Evolutionary conservation across 1,140 invertebrate genomes (phyloP), one percentile per base, ranked within the genome.

Genomic region (Metaphire vulgaris): DNA sequence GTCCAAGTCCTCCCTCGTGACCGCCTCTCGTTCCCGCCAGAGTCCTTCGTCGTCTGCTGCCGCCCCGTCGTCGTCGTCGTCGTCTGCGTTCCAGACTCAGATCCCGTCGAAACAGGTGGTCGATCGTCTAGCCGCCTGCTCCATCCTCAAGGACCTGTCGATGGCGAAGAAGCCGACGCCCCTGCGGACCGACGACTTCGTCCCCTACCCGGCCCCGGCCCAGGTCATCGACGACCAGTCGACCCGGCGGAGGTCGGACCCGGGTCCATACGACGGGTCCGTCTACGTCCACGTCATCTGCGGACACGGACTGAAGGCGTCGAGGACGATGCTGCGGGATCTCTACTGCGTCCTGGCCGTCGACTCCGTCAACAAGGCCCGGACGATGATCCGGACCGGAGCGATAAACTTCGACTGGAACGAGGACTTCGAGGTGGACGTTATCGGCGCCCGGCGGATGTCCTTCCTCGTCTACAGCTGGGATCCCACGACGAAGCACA

Each of bases 401-500:
- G 96, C 98, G 84, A 89, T 97, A 15, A 94, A 96, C 83, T 99
- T 99, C 85, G 96, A 98, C 86, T 99, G 97, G 97, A 95, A 98
- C 82, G 97, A 99, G 87, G 95, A 94, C 31, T 99, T 99, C 82
- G 97, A 99, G 85, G 88, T 99, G 77, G 97, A 99, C 83, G 87
- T 99, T 64, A 93, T 97, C 31, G 92, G 92, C 79, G 97, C 97
- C 81, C 91, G 92, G 79, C 93, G 98, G 85, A 88, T 99, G 56
- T 95, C 98, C 81, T 92, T 99, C 79, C 89, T 99, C 69, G 94
- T 99, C 21, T 99, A 99, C 86, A 97, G 95, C 0, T 99, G 96
- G 96, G 96, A 98, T 88, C 95, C 95, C 16, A 85, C 85, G 81
- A 85, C 85, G 79, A 86, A 87, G 74, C 88, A 89, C 80, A 80